phyloP scores from a whole-genome alignment of 2,113 vertebrate genomes.

The Dromas ardeola region DNA sequence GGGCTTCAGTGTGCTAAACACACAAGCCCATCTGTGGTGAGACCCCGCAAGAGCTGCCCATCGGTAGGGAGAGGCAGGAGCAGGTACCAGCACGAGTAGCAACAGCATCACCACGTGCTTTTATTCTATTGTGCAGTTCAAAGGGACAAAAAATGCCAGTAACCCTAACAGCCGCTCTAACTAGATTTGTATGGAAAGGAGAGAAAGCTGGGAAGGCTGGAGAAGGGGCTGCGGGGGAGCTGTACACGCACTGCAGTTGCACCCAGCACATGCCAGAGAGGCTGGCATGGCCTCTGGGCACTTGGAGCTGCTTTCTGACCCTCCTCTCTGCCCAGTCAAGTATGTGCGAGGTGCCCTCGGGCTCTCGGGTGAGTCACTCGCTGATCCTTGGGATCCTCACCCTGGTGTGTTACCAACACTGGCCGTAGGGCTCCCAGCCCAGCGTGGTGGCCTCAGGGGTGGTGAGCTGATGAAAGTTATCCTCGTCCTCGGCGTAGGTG shows the following conservation, averaged over 20 bases:
- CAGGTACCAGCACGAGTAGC: not conserved
- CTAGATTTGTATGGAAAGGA: not conserved
- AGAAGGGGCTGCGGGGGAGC: not conserved
- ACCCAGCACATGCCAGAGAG: no score
- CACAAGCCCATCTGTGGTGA: fast-evolving
- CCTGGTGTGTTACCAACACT: fast-evolving
- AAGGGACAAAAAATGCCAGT: not conserved
- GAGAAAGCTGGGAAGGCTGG: not conserved
- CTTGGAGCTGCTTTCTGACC: not conserved
- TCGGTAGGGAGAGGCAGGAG: not conserved
- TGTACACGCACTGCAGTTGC: not conserved
- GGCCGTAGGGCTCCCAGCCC: not conserved
- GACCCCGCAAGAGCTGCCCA: fast-evolving
- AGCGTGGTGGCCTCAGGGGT: not conserved
- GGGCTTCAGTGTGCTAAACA: not conserved
- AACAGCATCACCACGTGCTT: fast-evolving
- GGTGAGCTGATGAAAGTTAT: not conserved
- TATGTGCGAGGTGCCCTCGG: not conserved
- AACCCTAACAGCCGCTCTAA: not conserved
- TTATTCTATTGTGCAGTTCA: not conserved
- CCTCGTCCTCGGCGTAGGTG: not conserved
- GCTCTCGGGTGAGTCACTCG: not conserved
- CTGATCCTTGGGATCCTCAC: fast-evolving
- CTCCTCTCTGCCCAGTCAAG: not conserved
- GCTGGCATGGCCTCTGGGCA: not conserved